Evolutionary conservation across 2,113 vertebrate species (phyloP).

Genomic region (Haemorhous mexicanus): DNA sequence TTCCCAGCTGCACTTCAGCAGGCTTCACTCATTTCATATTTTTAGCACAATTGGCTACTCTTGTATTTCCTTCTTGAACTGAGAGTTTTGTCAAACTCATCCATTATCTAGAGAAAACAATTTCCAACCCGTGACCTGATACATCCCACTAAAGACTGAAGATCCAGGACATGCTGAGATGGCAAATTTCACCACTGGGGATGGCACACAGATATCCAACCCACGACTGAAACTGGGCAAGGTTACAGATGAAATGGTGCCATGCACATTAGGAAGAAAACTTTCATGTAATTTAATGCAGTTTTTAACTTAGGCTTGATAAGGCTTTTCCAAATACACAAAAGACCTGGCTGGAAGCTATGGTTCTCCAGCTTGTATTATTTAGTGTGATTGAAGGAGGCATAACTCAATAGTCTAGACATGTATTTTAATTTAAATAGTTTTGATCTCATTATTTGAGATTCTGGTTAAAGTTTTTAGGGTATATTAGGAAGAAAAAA

Average conservation of each 20-base stretch:
- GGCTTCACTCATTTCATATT: background rate
- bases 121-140: background rate
- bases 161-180: background rate
- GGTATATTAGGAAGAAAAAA: background rate
- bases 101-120: background rate
- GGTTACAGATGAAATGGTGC: background rate
- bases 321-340: constrained; percentile 3
- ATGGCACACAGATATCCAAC: background rate
- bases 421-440: constrained; percentile 41
- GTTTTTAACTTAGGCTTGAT: background rate
- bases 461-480: constrained; percentile 33
- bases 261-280: background rate
- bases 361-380: background rate
- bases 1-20: background rate
- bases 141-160: background rate
- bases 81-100: background rate
- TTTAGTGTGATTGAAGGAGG: constrained; percentile 2
- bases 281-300: background rate
- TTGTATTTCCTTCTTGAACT: background rate
- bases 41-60: background rate
- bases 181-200: background rate
- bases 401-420: constrained; percentile 20
- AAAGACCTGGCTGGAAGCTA: constrained; percentile 2
- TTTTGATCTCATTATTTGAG: constrained; percentile 48
- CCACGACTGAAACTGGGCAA: background rate